A percentile compares a stretch with the other conserved stretches of the same genome.
Evolutionary conservation across 2,797 vertebrate species (phyloP).

Genomic region (Iguana delicatissima): DNA sequence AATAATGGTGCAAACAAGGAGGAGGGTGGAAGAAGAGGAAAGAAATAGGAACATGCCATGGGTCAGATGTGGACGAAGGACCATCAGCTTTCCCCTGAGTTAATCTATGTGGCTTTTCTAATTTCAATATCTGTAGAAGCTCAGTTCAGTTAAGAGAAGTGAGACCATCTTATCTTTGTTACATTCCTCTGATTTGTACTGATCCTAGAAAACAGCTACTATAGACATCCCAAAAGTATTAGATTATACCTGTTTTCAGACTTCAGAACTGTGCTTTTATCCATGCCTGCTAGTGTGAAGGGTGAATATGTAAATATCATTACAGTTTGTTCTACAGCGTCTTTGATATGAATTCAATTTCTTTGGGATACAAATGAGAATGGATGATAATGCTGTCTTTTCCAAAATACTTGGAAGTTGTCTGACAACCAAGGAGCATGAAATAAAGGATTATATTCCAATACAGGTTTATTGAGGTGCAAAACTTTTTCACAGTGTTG

Average conservation of each 20-base stretch:
- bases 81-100: background rate
- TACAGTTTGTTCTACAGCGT: conserved; percentile 23
- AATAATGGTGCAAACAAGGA: too few relatives aligned
- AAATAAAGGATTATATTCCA: background rate
- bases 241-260: background rate
- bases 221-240: background rate
- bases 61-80: too few relatives aligned
- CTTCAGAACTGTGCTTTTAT: background rate
- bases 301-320: background rate
- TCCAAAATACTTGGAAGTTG: background rate
- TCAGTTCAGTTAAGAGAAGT: background rate
- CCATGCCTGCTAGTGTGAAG: background rate
- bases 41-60: background rate
- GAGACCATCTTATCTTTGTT: background rate
- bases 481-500: background rate
- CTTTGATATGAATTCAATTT: conserved; percentile 23
- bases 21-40: too few relatives aligned
- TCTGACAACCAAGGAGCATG: background rate
- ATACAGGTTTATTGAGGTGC: background rate
- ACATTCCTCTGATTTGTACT: background rate
- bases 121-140: too few relatives aligned
- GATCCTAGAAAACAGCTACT: background rate
- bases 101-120: background rate
- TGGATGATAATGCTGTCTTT: background rate
- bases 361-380: conserved; percentile 10